Evolutionary conservation across 2,888 invertebrate genomes (phyloP).

Genomic region (Zaprionus lineosus): DNA sequence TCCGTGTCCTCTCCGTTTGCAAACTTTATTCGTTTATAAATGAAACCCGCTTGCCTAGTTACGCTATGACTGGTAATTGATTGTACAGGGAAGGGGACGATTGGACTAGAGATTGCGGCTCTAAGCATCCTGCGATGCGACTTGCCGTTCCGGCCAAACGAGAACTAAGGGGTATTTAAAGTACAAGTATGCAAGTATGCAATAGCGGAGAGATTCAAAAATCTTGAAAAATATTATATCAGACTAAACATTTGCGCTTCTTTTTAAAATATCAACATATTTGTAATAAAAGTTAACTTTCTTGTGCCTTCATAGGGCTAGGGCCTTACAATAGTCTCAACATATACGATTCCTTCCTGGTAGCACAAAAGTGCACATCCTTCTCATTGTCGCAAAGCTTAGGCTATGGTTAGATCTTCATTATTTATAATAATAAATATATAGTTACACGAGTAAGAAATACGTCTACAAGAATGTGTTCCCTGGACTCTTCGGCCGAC

Average conservation of each 20-base stretch:
- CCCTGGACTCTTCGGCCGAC: slow-evolving; percentile 45
- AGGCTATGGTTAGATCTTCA: slow-evolving; percentile 35
- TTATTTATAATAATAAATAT: slow-evolving; percentile 15
- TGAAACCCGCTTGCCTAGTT: slow-evolving; percentile 64
- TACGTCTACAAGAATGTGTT: slow-evolving; percentile 19
- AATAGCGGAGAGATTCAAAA: slow-evolving; percentile 14
- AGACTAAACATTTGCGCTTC: slow-evolving; percentile 59
- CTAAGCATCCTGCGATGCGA: no score
- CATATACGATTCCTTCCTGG: neutral
- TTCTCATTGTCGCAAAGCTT: slow-evolving; percentile 42
- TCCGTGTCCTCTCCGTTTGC: no score
- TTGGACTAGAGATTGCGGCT: no score
- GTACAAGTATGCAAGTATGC: neutral
- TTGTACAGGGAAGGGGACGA: no score
- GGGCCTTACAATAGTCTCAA: slow-evolving; percentile 17
- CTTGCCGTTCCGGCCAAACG: no score
- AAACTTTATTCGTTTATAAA: slow-evolving; percentile 37
- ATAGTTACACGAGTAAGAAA: slow-evolving; percentile 24
- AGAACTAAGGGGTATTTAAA: neutral
- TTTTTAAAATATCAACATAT: slow-evolving; percentile 55
- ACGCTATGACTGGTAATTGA: no score
- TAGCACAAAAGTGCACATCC: slow-evolving; percentile 44
- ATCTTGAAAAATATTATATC: slow-evolving; percentile 48
- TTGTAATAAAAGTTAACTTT: slow-evolving; percentile 63
- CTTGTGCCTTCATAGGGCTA: slow-evolving; percentile 23